A percentile compares a stretch with the other conserved stretches of the same genome.
phyloP scores from a whole-genome alignment of 2,888 invertebrate species.

The Cerceris rybyensis region DNA sequence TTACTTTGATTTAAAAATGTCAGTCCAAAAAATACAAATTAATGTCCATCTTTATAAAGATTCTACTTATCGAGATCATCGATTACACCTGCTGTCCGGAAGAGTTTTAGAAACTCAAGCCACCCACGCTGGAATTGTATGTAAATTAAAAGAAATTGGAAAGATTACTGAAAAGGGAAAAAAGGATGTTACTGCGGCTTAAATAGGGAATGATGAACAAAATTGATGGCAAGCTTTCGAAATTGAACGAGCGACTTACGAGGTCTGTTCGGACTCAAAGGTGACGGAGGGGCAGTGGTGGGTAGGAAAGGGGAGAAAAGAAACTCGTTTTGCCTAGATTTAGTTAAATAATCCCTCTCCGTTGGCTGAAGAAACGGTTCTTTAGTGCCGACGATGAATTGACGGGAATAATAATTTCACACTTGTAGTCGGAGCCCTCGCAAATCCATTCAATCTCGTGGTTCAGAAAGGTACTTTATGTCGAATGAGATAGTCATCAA shows the following conservation, averaged over 20 bases:
- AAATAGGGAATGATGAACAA: conserved; percentile 15
- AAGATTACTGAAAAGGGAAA: conserved; percentile 3
- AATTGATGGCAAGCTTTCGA: conserved; percentile 46
- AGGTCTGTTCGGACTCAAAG: conserved; percentile 59
- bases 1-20: too few relatives aligned
- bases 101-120: conserved; percentile 13
- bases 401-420: conserved; percentile 61
- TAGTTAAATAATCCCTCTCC: conserved; percentile 63
- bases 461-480: neutral
- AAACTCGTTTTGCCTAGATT: conserved; percentile 63
- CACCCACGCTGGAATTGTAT: conserved; percentile 50
- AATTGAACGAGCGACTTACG: conserved; percentile 68
- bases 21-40: too few relatives aligned
- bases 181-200: conserved; percentile 60
- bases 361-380: conserved; percentile 5
- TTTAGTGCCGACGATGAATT: conserved; percentile 40
- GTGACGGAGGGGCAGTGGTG: conserved; percentile 12
- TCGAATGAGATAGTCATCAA: conserved; percentile 38
- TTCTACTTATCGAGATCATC: conserved; percentile 41
- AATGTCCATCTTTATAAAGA: neutral
- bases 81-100: conserved; percentile 34
- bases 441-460: conserved; percentile 38
- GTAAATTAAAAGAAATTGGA: conserved; percentile 58
- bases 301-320: conserved; percentile 34
- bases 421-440: conserved; percentile 41